Conservation (phyloP, 2,113 vertebrate genomes). For the Stictonetta naevosa region DNA sequence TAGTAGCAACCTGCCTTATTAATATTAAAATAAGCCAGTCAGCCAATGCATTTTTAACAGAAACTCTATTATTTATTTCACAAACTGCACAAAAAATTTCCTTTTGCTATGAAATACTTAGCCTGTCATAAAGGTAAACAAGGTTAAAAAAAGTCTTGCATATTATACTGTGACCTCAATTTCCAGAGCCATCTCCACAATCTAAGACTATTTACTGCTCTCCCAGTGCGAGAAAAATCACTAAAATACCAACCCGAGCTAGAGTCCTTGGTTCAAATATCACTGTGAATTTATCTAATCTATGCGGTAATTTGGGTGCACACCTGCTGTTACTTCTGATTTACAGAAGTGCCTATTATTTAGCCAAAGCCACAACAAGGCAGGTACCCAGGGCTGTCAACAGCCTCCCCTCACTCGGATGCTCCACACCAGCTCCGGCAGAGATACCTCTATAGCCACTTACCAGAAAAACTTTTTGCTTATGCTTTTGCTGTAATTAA, state of each 20-base stretch:
- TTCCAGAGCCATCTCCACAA: slow-evolving; percentile 35
- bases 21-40: slow-evolving; percentile 66
- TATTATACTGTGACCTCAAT: slow-evolving; percentile 56
- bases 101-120: slow-evolving; percentile 52
- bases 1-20: slow-evolving; percentile 56
- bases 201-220: slow-evolving; percentile 31
- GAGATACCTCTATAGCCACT: not conserved
- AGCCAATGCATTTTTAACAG: slow-evolving; percentile 62
- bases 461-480: not conserved
- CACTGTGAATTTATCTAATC: slow-evolving; percentile 10
- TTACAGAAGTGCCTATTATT: not conserved
- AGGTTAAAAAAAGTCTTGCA: not conserved
- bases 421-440: not conserved
- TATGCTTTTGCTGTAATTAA: not conserved
- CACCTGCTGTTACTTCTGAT: not conserved
- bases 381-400: not conserved
- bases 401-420: not conserved
- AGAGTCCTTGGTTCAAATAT: not conserved
- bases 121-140: slow-evolving; percentile 37
- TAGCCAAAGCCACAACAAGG: not conserved
- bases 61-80: slow-evolving; percentile 59
- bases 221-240: slow-evolving; percentile 14
- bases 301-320: not conserved
- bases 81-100: slow-evolving; percentile 40
- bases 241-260: not conserved